Conservation (phyloP, 2,888 invertebrate genomes). For the Ommatoiulus sabulosus region DNA sequence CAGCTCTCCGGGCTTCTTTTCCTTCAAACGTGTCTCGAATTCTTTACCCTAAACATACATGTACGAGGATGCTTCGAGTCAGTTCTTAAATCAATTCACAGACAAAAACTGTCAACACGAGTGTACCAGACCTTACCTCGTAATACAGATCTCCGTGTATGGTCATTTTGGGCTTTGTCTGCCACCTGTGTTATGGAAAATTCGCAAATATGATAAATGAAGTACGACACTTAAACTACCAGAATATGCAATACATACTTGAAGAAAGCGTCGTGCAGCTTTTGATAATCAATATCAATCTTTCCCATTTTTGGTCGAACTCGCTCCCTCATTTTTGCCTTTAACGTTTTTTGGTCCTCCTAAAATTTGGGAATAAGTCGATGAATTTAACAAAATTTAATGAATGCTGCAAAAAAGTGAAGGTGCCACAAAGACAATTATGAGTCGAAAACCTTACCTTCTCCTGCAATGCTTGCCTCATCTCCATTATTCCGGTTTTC, state of each 20-base stretch:
- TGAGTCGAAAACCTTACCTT: conserved; percentile 71
- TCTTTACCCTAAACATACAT: conserved; percentile 81
- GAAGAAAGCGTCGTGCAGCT: conserved; percentile 99
- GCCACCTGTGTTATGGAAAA: conserved; percentile 78
- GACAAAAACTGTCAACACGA: conserved; percentile 8
- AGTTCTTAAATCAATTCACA: no score
- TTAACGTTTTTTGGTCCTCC: conserved; percentile 92
- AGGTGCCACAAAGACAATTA: no score
- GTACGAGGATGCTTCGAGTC: no score
- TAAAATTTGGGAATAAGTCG: conserved; percentile 59
- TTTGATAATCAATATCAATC: conserved; percentile 99
- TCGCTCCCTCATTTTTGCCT: conserved; percentile 97
- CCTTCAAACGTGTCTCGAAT: conserved; percentile 95
- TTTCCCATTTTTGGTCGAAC: conserved; percentile 98
- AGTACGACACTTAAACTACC: not conserved
- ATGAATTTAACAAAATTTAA: not conserved
- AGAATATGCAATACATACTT: conserved; percentile 72
- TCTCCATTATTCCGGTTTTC: conserved; percentile 99
- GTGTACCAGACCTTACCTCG: conserved; percentile 71
- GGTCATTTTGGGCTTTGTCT: conserved; percentile 98
- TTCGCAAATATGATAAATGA: not conserved
- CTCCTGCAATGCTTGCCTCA: conserved; percentile 97
- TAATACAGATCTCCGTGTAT: conserved; percentile 99
- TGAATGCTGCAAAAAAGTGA: not conserved
- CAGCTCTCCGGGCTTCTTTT: conserved; percentile 98